These are phyloP conservation scores for Augiades crinisus DNA, from an alignment of 2,888 invertebrate genomes.

Conservation along the genomic window DNA sequence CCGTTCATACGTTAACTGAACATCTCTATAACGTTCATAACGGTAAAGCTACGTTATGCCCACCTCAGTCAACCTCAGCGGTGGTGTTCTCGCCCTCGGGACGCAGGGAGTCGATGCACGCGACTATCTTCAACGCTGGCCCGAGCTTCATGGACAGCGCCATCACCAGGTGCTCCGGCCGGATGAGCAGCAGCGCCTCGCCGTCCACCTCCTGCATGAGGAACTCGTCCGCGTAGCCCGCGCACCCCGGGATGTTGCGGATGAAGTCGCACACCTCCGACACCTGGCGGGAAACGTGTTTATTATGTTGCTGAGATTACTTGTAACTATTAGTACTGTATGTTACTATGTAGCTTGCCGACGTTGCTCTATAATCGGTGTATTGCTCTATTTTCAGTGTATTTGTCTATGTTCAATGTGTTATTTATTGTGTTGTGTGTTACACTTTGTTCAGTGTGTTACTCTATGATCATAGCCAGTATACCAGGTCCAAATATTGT, in stretches of 20 bases:
- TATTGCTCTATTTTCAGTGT: too few species aligned
- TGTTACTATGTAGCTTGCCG: too few species aligned
- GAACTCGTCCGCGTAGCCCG: slow-evolving; percentile 97
- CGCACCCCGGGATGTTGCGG: slow-evolving; percentile 93
- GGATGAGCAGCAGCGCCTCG: slow-evolving; percentile 94
- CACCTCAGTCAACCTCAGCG: slow-evolving; percentile 61
- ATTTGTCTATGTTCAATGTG: too few species aligned
- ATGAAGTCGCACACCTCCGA: slow-evolving; percentile 95
- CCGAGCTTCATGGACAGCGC: slow-evolving; percentile 98
- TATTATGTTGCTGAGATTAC: neutral
- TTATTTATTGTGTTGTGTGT: too few species aligned
- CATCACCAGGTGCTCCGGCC: slow-evolving; percentile 96
- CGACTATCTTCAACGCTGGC: slow-evolving; percentile 97
- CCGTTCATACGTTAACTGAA: too few species aligned
- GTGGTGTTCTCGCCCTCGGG: slow-evolving; percentile 77
- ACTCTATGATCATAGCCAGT: too few species aligned
- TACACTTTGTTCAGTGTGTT: too few species aligned
- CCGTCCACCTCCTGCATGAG: slow-evolving; percentile 98
- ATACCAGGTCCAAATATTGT: too few species aligned
- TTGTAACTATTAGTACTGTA: too few species aligned
- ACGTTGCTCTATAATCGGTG: too few species aligned
- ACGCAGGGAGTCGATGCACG: slow-evolving; percentile 92
- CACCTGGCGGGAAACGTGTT: slow-evolving; percentile 75
- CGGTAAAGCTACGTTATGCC: too few species aligned
- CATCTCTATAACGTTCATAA: too few species aligned